These are phyloP conservation scores for Paramormyrops kingsleyae DNA, from an alignment of 2,113 vertebrate genomes.

Conservation along the genomic window DNA sequence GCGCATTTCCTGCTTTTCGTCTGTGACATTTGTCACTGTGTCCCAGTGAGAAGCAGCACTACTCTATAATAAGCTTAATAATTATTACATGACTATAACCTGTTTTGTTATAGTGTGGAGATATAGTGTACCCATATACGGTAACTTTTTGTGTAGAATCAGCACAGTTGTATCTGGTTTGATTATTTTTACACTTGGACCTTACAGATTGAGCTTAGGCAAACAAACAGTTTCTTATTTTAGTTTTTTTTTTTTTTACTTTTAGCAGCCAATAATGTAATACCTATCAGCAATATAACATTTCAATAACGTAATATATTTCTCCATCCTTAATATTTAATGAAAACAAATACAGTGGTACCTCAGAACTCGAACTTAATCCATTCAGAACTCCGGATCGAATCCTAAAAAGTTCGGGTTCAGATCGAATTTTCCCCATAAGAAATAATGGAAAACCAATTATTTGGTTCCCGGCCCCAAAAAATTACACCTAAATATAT, in stretches of 20 bases:
- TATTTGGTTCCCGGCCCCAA: too few species aligned
- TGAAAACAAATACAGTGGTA: too few species aligned
- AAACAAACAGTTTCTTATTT: neutral
- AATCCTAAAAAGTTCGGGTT: too few species aligned
- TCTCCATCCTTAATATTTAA: neutral
- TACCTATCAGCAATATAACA: neutral
- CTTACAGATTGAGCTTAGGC: neutral
- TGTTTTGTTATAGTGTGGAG: neutral
- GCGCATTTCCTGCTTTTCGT: neutral
- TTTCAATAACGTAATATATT: neutral
- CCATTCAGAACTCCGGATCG: too few species aligned
- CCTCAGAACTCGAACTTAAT: too few species aligned
- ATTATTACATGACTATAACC: neutral
- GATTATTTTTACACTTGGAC: too few species aligned
- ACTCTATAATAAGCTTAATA: neutral
- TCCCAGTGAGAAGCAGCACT: neutral
- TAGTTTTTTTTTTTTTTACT: neutral
- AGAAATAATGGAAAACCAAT: too few species aligned
- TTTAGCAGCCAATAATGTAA: neutral
- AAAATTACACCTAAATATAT: too few species aligned
- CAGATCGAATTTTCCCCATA: too few species aligned
- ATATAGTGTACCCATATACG: neutral
- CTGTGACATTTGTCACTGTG: neutral
- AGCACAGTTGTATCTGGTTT: too few species aligned
- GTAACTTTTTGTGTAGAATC: too few species aligned